Percentiles rank a stretch among this genome's conserved stretches.
Conservation (phyloP, 2,888 invertebrate species). For the Fragum whitleyi region DNA sequence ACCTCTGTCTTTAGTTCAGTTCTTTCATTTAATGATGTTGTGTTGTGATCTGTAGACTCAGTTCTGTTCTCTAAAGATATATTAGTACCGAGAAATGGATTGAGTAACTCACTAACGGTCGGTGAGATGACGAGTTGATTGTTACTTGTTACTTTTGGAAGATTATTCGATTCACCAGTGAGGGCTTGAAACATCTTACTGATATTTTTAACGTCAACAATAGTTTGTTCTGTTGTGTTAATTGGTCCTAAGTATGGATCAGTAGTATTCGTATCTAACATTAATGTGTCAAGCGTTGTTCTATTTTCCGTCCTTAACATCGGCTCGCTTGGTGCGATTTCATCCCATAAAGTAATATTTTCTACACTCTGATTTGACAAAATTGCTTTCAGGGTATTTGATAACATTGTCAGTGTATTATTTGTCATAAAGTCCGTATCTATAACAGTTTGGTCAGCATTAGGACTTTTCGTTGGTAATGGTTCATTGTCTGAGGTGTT, state of each 20-base stretch:
- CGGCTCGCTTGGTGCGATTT: neutral
- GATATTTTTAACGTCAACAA: neutral
- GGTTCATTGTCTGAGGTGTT: neutral
- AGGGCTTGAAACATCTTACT: neutral
- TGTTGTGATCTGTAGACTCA: neutral
- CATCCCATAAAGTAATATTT: neutral
- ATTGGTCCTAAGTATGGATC: neutral
- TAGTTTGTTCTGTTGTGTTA: neutral
- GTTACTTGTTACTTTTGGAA: neutral
- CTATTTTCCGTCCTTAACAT: neutral
- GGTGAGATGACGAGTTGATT: constrained; percentile 12
- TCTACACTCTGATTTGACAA: neutral
- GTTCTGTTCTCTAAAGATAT: neutral
- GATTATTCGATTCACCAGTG: neutral
- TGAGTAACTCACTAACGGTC: neutral
- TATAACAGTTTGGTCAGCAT: neutral
- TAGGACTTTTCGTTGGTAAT: neutral
- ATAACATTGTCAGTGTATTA: neutral
- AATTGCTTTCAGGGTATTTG: neutral
- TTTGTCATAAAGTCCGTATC: neutral
- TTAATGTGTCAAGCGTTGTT: neutral
- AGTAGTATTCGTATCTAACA: neutral
- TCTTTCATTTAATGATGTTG: neutral
- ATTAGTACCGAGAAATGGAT: constrained; percentile 25
- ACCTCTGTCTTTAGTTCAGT: neutral